Base-by-base conservation (phyloP, 2,113 vertebrate species). In the Ivindomyrus marchei region DNA sequence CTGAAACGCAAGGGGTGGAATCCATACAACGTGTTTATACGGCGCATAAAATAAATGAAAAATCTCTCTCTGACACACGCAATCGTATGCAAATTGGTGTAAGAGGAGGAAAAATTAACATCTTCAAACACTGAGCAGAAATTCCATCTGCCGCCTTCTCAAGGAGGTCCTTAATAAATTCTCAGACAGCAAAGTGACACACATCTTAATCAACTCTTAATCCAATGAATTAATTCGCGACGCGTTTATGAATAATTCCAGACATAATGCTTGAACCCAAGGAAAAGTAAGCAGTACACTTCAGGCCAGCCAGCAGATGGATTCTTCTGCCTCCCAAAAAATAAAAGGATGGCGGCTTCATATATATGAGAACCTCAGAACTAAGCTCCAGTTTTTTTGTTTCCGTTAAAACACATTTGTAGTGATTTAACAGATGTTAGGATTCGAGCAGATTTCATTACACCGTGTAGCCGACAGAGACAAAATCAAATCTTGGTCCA, bases 161-260 rank as follows among this genome's bases (percentile, higher is more conserved):
- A 94, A 96, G 96, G 95, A 97, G 96, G 94, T 93, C 95, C 96
- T 97, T 98, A 98, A 98, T 98, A 98, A 97, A 96, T 98, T 97
- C 97, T 97, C 96, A 97, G 97, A 97, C 97, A 96, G 97, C 96
- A 97, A 98, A 98, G 96, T 98, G 97, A 97, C 97, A 97, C 97
- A 97, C 97, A 97, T 98, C 97, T 98, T 97, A 98, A 97, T 97
- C 97, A 98, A 98, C 95, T 97, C 97, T 97, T 98, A 98, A 97
- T 98, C 97, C 97, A 91, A 92, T 93, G 97, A 97, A 98, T 98
- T 97, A 98, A 98, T 98, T 97, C 97, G 94, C 94, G 87, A 94
- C 93, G 97, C 95, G 97, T 97, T 97, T 96, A 97, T 97, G 97
- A 97, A 97, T 98, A 97, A 98, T 98, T 97, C 97, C 90, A 27